phyloP scores from a whole-genome alignment of 2,113 vertebrate species.

The Hippopotamus amphibius region DNA sequence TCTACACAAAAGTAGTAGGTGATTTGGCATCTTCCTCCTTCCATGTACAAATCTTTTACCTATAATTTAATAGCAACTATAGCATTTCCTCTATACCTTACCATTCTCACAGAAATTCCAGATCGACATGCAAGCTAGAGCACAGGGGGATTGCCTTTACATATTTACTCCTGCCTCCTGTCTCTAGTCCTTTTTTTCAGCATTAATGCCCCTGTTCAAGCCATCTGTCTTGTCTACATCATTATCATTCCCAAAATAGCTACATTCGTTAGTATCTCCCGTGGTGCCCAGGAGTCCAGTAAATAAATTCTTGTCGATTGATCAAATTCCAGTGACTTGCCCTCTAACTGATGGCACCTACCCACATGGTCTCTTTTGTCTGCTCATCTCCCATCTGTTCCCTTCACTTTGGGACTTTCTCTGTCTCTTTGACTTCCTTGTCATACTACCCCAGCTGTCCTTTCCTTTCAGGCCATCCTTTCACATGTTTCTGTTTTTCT shows the following conservation, averaged over 20 bases:
- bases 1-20: constrained; percentile 35
- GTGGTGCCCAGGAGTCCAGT: constrained; percentile 68
- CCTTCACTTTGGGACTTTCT: constrained; percentile 65
- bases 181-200: constrained; percentile 55
- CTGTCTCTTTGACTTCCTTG: constrained; percentile 59
- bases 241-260: constrained; percentile 73
- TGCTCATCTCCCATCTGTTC: constrained; percentile 74
- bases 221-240: constrained; percentile 75
- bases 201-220: constrained; percentile 59
- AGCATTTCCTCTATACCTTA: constrained; percentile 37
- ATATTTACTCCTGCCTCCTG: constrained; percentile 60
- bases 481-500: neutral
- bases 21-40: neutral
- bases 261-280: constrained; percentile 71
- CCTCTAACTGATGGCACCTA: constrained; percentile 74
- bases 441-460: constrained; percentile 56
- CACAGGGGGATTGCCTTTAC: constrained; percentile 52
- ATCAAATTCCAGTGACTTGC: constrained; percentile 72
- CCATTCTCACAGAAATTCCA: constrained; percentile 8
- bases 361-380: constrained; percentile 55
- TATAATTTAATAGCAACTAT: constrained; percentile 15
- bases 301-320: constrained; percentile 79
- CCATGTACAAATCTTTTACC: constrained; percentile 1
- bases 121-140: constrained; percentile 38
- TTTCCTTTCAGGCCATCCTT: constrained; percentile 46